phyloP scores from a whole-genome alignment of 2,797 vertebrate species.

The Diplodus sargus region DNA sequence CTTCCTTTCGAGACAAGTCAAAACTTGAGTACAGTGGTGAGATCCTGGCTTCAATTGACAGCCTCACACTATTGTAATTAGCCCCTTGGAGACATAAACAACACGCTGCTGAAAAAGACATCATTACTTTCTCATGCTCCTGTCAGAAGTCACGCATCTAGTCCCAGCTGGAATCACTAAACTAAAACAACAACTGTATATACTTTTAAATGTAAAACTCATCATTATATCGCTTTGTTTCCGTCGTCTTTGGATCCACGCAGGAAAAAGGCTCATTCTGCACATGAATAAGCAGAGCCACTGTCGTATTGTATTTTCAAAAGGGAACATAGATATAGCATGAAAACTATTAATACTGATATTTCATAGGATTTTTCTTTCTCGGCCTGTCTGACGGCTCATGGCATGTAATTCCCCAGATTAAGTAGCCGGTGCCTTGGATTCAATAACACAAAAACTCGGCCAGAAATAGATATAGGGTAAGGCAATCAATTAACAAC shows the following conservation, averaged over 20 bases:
- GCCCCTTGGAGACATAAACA: slow-evolving; percentile 79
- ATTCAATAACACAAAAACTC: slow-evolving; percentile 69
- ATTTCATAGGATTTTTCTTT: slow-evolving; percentile 50
- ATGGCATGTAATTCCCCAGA: slow-evolving; percentile 59
- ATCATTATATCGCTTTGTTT: slow-evolving; percentile 61
- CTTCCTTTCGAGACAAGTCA: slow-evolving; percentile 51
- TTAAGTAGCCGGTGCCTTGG: slow-evolving; percentile 54
- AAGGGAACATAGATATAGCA: slow-evolving; percentile 33
- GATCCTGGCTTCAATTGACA: slow-evolving; percentile 69
- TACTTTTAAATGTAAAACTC: slow-evolving; percentile 66
- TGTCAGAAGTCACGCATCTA: slow-evolving; percentile 68
- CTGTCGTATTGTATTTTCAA: slow-evolving; percentile 36
- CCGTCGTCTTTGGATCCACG: slow-evolving; percentile 24
- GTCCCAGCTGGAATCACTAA: slow-evolving; percentile 61
- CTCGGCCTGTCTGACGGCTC: slow-evolving; percentile 40
- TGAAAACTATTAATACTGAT: slow-evolving; percentile 60
- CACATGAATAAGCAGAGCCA: slow-evolving; percentile 23
- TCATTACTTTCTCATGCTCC: slow-evolving; percentile 71
- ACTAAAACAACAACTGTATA: slow-evolving; percentile 52
- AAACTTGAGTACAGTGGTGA: slow-evolving; percentile 46
- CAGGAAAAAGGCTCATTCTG: slow-evolving; percentile 25
- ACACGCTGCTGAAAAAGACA: slow-evolving; percentile 65
- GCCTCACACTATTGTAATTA: slow-evolving; percentile 81
- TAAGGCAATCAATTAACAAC: slow-evolving; percentile 53
- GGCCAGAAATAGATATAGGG: slow-evolving; percentile 47